Conservation (phyloP, 23 tunicate genomes). For the Ciona savignyi region DNA sequence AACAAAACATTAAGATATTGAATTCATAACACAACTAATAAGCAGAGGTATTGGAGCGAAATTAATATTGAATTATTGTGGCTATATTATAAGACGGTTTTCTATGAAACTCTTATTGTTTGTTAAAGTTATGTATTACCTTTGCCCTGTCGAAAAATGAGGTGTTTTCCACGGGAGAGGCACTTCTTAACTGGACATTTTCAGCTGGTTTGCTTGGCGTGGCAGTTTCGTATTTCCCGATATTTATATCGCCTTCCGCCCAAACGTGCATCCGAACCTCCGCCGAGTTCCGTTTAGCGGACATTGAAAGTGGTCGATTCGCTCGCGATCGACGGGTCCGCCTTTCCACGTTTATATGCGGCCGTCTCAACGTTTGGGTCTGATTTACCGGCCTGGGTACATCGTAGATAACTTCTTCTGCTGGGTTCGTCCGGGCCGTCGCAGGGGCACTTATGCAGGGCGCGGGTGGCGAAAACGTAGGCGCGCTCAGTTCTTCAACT, state of each 20-base stretch:
- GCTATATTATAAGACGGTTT: too few species aligned
- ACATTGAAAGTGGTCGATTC: slow-evolving; percentile 17
- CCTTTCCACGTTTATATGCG: slow-evolving; percentile 45
- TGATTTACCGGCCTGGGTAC: slow-evolving; percentile 48
- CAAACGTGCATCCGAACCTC: slow-evolving; percentile 57
- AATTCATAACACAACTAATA: too few species aligned
- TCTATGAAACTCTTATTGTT: too few species aligned
- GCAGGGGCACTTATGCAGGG: not conserved
- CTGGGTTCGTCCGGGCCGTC: not conserved
- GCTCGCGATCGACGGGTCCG: slow-evolving; percentile 33
- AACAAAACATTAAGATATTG: too few species aligned
- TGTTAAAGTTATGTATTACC: slow-evolving; percentile 3
- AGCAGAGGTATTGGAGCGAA: too few species aligned
- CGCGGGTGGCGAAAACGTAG: not conserved
- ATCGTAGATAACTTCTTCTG: slow-evolving; percentile 48
- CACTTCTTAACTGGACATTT: slow-evolving; percentile 20
- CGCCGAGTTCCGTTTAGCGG: slow-evolving; percentile 41
- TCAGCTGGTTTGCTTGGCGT: not conserved
- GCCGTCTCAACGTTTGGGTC: slow-evolving; percentile 8
- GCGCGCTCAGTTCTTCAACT: not conserved
- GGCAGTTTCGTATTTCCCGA: not conserved
- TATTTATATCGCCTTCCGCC: slow-evolving; percentile 26
- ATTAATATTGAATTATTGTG: too few species aligned
- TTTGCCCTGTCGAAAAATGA: slow-evolving; percentile 45
- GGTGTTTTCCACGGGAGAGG: slow-evolving; percentile 28